phyloP scores from a whole-genome alignment of 2,888 invertebrate genomes.

The Petrolisthes manimaculis region DNA sequence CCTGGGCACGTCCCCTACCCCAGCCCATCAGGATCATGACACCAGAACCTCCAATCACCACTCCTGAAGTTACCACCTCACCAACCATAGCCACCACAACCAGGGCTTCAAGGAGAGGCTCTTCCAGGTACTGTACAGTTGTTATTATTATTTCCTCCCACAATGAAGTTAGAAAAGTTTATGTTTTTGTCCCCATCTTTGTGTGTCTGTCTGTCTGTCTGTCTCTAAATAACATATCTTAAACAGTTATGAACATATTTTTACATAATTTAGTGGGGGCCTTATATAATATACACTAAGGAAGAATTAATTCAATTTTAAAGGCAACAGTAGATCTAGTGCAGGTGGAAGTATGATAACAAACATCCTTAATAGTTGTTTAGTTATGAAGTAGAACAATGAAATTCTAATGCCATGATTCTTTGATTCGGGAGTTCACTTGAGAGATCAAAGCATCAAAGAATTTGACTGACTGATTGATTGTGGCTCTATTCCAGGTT shows the following conservation, averaged over 20 bases:
- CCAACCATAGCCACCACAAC: not conserved
- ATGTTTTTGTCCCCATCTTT: not conserved
- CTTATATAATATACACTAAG: not conserved
- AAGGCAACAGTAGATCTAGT: not conserved
- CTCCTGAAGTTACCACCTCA: not conserved
- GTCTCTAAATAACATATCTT: too few relatives aligned
- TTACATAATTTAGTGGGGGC: too few relatives aligned
- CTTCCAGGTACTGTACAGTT: not conserved
- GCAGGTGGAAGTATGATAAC: too few relatives aligned
- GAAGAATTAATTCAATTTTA: not conserved
- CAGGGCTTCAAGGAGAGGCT: not conserved
- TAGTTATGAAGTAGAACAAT: too few relatives aligned
- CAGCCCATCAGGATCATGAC: not conserved
- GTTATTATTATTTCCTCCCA: not conserved
- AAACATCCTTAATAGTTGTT: too few relatives aligned
- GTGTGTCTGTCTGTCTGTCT: too few relatives aligned
- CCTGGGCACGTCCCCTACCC: not conserved
- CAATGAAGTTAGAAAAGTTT: not conserved
- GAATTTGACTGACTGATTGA: not conserved
- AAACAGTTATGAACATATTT: too few relatives aligned
- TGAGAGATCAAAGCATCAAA: too few relatives aligned
- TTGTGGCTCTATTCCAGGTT: constrained; percentile 3
- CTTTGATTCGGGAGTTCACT: too few relatives aligned
- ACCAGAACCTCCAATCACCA: not conserved
- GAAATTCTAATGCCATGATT: too few relatives aligned